Evolutionary conservation across 2,888 invertebrate species (phyloP).

Genomic region (Phyto melanocephala): DNA sequence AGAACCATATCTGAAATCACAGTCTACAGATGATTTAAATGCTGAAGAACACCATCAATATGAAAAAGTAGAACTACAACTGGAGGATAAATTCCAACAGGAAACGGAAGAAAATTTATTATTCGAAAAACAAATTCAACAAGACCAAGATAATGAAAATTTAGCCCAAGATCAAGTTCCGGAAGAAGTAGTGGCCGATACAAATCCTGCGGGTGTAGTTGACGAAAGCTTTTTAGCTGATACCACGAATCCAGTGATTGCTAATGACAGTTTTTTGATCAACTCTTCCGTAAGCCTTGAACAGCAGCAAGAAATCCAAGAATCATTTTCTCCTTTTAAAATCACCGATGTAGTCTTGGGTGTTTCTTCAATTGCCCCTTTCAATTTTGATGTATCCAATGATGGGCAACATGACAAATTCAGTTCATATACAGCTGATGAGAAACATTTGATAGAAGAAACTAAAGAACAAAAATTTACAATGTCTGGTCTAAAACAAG

Average conservation of each 20-base stretch:
- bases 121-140: not conserved
- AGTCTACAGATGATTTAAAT: no score
- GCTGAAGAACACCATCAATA: no score
- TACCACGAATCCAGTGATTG: slow-evolving; percentile 1
- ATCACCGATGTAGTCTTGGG: slow-evolving; percentile 55
- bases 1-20: no score
- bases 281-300: not conserved
- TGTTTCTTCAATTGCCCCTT: slow-evolving; percentile 62
- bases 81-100: not conserved
- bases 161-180: not conserved
- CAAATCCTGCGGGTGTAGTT: not conserved
- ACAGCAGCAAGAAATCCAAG: slow-evolving; percentile 34
- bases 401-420: not conserved
- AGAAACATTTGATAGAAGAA: slow-evolving; percentile 73
- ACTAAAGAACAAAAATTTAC: slow-evolving; percentile 69
- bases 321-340: slow-evolving; percentile 26
- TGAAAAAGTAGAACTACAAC: slow-evolving; percentile 36
- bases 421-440: slow-evolving; percentile 67
- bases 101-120: no score
- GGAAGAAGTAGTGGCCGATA: not conserved
- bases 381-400: not conserved
- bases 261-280: slow-evolving; percentile 26
- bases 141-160: not conserved
- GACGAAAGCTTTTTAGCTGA: slow-evolving; percentile 30
- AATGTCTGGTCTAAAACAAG: slow-evolving; percentile 38